Percentiles rank a stretch among this genome's conserved stretches.
Evolutionary conservation across 2,797 vertebrate species (phyloP).

Genomic region (Margarornis squamiger): DNA sequence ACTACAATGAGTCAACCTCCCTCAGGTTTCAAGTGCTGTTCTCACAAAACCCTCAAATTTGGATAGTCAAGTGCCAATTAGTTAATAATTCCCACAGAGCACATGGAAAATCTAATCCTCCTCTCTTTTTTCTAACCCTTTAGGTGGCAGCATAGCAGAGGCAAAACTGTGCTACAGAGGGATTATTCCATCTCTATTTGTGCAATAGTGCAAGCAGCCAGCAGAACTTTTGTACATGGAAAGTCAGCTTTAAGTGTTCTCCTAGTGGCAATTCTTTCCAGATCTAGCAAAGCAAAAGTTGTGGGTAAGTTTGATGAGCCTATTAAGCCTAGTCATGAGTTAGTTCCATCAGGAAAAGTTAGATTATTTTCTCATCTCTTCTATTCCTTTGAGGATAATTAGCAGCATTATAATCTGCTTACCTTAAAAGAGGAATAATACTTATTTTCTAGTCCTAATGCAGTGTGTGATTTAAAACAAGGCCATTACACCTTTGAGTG

Average conservation of each 20-base stretch:
- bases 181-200: neutral
- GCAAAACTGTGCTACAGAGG: neutral
- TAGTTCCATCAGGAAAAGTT: slow-evolving; percentile 45
- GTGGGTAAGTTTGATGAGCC: slow-evolving; percentile 26
- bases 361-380: slow-evolving; percentile 48
- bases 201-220: neutral
- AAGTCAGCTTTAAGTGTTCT: neutral
- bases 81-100: neutral
- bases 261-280: neutral
- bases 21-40: neutral
- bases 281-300: neutral
- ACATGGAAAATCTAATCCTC: neutral
- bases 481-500: neutral
- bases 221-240: neutral
- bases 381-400: slow-evolving; percentile 49
- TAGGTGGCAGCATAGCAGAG: neutral
- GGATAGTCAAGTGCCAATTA: neutral
- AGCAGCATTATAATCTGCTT: slow-evolving; percentile 27
- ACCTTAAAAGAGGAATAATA: slow-evolving; percentile 22
- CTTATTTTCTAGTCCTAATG: slow-evolving; percentile 32
- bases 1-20: neutral
- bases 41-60: neutral
- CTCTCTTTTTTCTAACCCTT: neutral
- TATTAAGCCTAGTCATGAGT: slow-evolving; percentile 45
- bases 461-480: slow-evolving; percentile 1